Evolutionary conservation across 2,888 invertebrate genomes (phyloP), one percentile per base, ranked within the genome.

Genomic region (Escarpia spicata): DNA sequence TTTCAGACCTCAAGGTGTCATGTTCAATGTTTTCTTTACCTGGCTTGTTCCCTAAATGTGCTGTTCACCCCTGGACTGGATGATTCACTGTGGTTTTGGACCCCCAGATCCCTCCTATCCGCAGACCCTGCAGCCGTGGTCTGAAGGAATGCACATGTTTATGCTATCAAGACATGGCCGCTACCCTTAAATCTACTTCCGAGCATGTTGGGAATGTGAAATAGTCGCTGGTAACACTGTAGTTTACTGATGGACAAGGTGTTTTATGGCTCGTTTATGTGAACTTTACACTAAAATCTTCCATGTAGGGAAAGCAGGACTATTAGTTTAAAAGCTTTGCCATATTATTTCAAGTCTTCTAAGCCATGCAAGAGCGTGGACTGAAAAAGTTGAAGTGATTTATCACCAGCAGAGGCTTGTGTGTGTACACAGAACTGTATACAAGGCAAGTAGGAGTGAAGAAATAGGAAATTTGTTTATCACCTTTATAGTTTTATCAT

Each of bases 241-340:
- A 26, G 75, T 75, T 75, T 75, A 75, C 26, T 75, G 75, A 26
- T 26, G 0, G 3, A 26, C 26, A n/a, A 75, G 26, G 19, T 75
- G n/a, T 75, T 75, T 75, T 75, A 75, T 75, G 26, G 75, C 75
- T 75, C 26, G 75, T 75, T 75, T 75, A 75, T 75, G 75, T 75
- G 75, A 75, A 75, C 75, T 75, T 75, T 75, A 75, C 75, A 75
- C 75, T 75, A 75, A n/a, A 75, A 26, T 8, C 75, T 26, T 75
- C 75, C 75, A 75, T 75, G 75, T 75, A 75, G n/a, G 75, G 75
- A 75, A 26, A 26, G 3, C n/a, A 75, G 26, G 75, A 75, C 75
- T 75, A 75, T 75, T 75, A 75, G 75, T 75, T 75, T 75, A 75
- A 75, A 75, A 75, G 75, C 75, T 75, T 75, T 75, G 75, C 75